Evolutionary conservation across 1,140 invertebrate genomes (phyloP).

Genomic region (Paraescarpia echinospica): DNA sequence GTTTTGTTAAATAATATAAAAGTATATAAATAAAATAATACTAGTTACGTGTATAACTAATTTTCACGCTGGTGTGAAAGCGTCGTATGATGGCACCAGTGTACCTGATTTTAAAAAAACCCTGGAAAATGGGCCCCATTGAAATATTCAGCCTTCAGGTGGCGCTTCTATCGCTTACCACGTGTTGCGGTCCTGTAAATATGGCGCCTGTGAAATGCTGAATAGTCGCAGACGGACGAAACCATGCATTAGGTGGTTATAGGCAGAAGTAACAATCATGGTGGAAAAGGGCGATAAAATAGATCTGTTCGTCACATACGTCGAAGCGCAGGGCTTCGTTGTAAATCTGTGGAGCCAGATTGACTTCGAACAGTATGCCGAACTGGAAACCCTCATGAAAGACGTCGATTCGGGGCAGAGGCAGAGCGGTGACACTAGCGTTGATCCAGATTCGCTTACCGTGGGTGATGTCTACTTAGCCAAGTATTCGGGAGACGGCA

Average conservation of each 20-base stretch:
- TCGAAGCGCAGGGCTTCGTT: background rate
- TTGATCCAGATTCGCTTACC: conserved; percentile 34
- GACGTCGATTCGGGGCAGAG: background rate
- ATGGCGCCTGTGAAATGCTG: background rate
- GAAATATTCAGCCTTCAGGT: background rate
- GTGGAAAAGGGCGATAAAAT: background rate
- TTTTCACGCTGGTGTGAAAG: background rate
- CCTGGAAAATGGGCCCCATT: background rate
- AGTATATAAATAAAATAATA: background rate
- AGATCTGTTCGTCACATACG: conserved; percentile 7
- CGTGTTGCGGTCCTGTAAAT: background rate
- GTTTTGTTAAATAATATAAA: background rate
- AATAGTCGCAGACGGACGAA: background rate
- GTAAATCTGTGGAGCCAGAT: conserved; percentile 6
- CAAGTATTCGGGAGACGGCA: conserved; percentile 68
- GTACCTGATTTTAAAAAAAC: background rate
- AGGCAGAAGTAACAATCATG: background rate
- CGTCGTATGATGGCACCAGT: background rate
- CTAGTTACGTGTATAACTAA: background rate
- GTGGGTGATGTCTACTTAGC: conserved; percentile 68
- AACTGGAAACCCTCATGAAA: conserved; percentile 3
- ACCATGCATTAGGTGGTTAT: background rate
- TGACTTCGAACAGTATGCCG: background rate
- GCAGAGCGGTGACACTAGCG: background rate
- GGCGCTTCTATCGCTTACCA: background rate